Conservation (phyloP, 2,888 invertebrate species). For the Rapana venosa region DNA sequence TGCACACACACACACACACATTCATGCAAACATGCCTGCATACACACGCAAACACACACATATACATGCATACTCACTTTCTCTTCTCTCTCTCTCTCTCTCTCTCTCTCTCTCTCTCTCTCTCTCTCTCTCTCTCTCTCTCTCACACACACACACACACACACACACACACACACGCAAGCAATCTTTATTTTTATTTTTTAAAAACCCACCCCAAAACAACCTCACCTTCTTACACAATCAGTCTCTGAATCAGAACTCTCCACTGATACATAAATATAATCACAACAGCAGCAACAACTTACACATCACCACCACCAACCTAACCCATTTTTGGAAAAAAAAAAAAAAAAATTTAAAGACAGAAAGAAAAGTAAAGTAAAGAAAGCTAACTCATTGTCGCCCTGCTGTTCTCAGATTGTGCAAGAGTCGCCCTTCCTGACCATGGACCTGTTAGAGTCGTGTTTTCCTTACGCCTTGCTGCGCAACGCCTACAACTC, state of each 20-base stretch:
- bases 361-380: too few species aligned
- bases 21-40: too few species aligned
- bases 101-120: not conserved
- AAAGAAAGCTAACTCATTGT: too few species aligned
- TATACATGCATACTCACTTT: not conserved
- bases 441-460: conserved; percentile 98
- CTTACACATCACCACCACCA: not conserved
- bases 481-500: conserved; percentile 97
- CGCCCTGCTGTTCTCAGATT: conserved; percentile 82
- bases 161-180: not conserved
- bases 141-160: not conserved
- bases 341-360: too few species aligned
- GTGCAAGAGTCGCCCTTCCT: conserved; percentile 98
- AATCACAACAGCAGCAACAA: too few species aligned
- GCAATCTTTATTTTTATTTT: too few species aligned
- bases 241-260: too few species aligned
- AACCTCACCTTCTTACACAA: too few species aligned
- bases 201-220: too few species aligned
- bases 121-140: not conserved
- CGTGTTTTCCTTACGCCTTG: conserved; percentile 98
- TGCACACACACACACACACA: too few species aligned
- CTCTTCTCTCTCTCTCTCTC: not conserved
- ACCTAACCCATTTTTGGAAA: not conserved
- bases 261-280: too few species aligned
- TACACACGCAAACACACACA: not conserved